These are phyloP conservation scores for Brachionus paranguensis DNA, from an alignment of 1,140 invertebrate species.

Conservation along the genomic window DNA sequence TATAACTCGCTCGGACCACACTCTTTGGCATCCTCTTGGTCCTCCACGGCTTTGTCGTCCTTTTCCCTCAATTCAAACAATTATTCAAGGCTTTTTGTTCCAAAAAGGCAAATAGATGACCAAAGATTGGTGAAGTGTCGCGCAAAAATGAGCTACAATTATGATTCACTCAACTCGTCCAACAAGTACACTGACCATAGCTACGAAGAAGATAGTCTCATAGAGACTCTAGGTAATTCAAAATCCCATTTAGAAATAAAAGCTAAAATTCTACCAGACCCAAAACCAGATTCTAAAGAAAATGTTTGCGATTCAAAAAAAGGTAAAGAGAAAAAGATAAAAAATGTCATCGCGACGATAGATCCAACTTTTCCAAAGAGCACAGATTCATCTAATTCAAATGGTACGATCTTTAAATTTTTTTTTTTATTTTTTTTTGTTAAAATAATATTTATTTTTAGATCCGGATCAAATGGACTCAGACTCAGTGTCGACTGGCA, in stretches of 20 bases:
- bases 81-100: neutral
- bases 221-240: neutral
- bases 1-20: neutral
- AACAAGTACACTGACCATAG: neutral
- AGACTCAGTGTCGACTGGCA: neutral
- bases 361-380: neutral
- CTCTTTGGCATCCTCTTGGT: neutral
- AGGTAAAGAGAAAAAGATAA: neutral
- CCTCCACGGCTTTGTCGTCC: neutral
- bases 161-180: slow-evolving; percentile 2
- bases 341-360: neutral
- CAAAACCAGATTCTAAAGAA: neutral
- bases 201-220: neutral
- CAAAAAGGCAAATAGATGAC: neutral
- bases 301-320: neutral
- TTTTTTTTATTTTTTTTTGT: neutral
- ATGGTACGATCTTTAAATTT: neutral
- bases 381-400: neutral
- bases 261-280: neutral
- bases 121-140: neutral
- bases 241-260: neutral
- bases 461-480: neutral
- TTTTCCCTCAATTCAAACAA: neutral
- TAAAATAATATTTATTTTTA: neutral
- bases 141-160: slow-evolving; percentile 7